Evolutionary conservation across 2,888 invertebrate genomes (phyloP).

Genomic region (Drosophila paranaensis): DNA sequence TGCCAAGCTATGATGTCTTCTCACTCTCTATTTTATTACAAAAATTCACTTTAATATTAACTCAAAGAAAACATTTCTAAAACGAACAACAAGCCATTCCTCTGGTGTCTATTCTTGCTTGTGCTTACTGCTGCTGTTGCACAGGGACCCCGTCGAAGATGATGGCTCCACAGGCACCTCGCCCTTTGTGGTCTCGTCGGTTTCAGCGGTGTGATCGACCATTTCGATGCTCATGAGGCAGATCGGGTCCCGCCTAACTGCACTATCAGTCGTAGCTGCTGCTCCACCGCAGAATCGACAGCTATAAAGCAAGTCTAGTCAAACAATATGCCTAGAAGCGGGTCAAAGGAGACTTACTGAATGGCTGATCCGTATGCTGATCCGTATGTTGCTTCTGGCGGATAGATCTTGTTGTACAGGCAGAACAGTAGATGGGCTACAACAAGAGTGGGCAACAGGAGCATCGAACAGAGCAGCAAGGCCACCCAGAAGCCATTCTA

Average conservation of each 20-base stretch:
- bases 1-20: too few species aligned
- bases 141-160: neutral
- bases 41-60: constrained; percentile 1
- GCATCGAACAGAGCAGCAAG: constrained; percentile 91
- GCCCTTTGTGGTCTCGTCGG: neutral
- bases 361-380: constrained; percentile 16
- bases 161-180: neutral
- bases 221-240: neutral
- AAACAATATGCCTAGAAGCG: neutral
- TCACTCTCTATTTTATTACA: neutral
- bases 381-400: constrained; percentile 86
- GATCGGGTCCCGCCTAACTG: neutral
- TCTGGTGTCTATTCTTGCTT: constrained; percentile 18
- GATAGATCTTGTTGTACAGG: constrained; percentile 94
- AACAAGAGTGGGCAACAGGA: constrained; percentile 93
- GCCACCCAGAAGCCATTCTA: constrained; percentile 98
- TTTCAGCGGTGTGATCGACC: neutral
- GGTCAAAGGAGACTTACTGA: constrained; percentile 44
- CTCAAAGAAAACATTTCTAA: neutral
- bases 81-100: neutral
- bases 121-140: constrained; percentile 1
- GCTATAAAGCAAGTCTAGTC: neutral
- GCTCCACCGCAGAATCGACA: constrained; percentile 3
- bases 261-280: too few species aligned
- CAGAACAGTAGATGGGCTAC: constrained; percentile 92